phyloP scores from a whole-genome alignment of 2,113 vertebrate genomes.

The Agapornis roseicollis region DNA sequence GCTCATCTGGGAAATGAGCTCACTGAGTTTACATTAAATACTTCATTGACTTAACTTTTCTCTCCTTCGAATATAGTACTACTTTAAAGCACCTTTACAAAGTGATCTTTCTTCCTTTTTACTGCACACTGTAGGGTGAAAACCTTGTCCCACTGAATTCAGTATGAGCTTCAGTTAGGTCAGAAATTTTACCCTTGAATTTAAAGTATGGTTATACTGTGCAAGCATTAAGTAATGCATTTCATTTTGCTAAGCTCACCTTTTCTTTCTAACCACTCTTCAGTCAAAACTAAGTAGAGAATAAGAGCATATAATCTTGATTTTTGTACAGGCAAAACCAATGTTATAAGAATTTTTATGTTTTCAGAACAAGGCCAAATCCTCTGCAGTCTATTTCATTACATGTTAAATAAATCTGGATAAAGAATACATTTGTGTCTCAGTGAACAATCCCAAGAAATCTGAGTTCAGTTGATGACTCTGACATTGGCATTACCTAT shows the following conservation, averaged over 20 bases:
- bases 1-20: constrained; percentile 46
- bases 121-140: not conserved
- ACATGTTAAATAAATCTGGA: not conserved
- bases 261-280: not conserved
- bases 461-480: not conserved
- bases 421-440: constrained; percentile 19
- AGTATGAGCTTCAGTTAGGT: not conserved
- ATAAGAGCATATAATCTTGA: not conserved
- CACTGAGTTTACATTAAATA: constrained; percentile 34
- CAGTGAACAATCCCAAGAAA: not conserved
- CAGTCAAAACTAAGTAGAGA: not conserved
- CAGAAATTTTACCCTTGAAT: not conserved
- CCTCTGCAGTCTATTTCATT: not conserved
- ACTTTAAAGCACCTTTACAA: not conserved
- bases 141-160: not conserved
- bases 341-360: not conserved
- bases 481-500: not conserved
- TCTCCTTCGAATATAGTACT: not conserved
- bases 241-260: not conserved
- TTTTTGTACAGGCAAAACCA: not conserved
- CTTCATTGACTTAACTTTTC: constrained; percentile 4
- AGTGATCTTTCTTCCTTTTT: not conserved
- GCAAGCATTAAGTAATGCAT: not conserved
- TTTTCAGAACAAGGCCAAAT: not conserved
- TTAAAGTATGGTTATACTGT: not conserved